Evolutionary conservation across 2,113 vertebrate genomes (phyloP).

Genomic region (Eolophus roseicapilla): DNA sequence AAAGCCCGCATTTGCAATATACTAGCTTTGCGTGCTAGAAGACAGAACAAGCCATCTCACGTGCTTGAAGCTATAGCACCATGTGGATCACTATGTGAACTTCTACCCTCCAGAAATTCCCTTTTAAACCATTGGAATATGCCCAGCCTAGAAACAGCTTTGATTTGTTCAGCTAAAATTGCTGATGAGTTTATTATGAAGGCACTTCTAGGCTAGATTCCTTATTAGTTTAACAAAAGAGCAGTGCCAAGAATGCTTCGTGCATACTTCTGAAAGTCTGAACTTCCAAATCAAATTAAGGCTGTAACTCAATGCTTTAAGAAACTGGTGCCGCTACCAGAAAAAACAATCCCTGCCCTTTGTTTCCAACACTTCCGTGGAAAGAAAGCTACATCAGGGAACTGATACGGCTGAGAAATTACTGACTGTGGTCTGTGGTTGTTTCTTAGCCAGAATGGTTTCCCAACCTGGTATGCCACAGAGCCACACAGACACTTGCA

Average conservation of each 20-base stretch:
- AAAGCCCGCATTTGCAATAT: not conserved
- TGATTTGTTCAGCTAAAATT: not conserved
- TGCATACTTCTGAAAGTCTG: not conserved
- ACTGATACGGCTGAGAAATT: not conserved
- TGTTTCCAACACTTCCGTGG: not conserved
- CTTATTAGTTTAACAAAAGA: not conserved
- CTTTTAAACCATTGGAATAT: not conserved
- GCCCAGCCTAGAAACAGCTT: not conserved
- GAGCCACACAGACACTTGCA: not conserved
- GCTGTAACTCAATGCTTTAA: not conserved
- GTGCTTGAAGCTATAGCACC: not conserved
- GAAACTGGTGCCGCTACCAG: not conserved
- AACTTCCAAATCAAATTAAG: slow-evolving; percentile 10
- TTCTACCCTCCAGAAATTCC: not conserved
- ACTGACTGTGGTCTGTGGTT: not conserved
- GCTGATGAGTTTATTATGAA: not conserved
- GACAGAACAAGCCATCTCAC: not conserved
- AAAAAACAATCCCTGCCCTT: not conserved
- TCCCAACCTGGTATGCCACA: not conserved
- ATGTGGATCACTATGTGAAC: not conserved
- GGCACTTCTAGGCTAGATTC: not conserved
- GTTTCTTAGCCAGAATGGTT: not conserved
- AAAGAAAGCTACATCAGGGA: not conserved
- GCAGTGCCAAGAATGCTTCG: not conserved
- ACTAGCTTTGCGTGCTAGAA: not conserved